Evolutionary conservation across 2,113 vertebrate species (phyloP), one percentile per base, ranked within the genome.

Genomic region (Camelus dromedarius): DNA sequence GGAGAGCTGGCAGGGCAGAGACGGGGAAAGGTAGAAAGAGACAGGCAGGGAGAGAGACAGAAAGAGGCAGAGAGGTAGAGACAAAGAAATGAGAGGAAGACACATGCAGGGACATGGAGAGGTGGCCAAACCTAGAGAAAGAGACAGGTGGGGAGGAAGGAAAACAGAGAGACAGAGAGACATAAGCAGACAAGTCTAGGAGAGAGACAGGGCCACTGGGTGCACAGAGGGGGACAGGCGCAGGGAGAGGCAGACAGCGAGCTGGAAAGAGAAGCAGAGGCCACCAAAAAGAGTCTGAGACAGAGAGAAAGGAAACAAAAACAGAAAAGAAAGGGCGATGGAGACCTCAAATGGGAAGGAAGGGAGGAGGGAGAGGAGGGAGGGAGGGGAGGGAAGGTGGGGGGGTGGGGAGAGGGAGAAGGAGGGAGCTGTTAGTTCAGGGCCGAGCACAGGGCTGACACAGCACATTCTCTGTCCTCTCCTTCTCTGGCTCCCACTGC

Each of bases 381-480:
- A 14, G 14, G 13, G 22, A 46, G 8, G 16, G 48, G 28, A 54
- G 52, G 15, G 32, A 24, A 20, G 19, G 16, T 79, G 56, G 20
- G 6, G 42, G 11, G 8, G 38, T 0, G 1, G 24, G 56, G 42
- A 58, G 42, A 58, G 69, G 26, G 38, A 20, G 35, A 30, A 19
- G n/a, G 48, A 28, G 46, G 28, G 77, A 81, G 60, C 35, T 89
- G 75, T 91, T 89, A 95, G 86, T 87, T 93, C 64, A 86, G 85
- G 82, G 92, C 93, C 19, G 11, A 66, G 69, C 72, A 50, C 67
- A 97, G 2, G 85, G 97, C 97, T 97, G 97, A 96, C 96, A 76
- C 96, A 97, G 97, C 97, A 97, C 97, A 97, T 98, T 97, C 96
- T 96, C 96, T n/a, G 38, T 2, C 6, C 64, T 86, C 81, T 76